Evolutionary conservation across 1,140 invertebrate species (phyloP).

Genomic region (Hylaeus volcanicus): DNA sequence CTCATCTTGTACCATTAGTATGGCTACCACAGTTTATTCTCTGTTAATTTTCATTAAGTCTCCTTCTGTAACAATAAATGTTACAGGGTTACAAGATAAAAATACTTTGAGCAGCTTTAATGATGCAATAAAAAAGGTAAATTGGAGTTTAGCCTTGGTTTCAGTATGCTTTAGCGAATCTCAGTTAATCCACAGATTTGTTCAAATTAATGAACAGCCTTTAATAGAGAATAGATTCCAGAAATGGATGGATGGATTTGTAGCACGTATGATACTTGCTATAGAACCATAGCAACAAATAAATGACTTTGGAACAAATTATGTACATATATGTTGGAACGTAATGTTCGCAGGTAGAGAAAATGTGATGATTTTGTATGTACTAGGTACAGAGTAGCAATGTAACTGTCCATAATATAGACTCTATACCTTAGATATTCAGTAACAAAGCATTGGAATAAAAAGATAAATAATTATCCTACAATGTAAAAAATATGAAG

Average conservation of each 20-base stretch:
- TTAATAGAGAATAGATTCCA: not conserved
- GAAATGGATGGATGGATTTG: too few species aligned
- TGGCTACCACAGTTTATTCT: not conserved
- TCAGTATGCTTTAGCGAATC: not conserved
- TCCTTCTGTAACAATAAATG: not conserved
- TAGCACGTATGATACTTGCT: not conserved
- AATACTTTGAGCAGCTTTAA: not conserved
- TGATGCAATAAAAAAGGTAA: not conserved
- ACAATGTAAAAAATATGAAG: not conserved
- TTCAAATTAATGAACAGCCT: not conserved
- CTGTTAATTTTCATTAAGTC: not conserved
- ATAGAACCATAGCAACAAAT: too few species aligned
- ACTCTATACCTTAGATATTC: not conserved
- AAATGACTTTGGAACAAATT: not conserved
- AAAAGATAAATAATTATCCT: not conserved
- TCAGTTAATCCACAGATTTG: not conserved
- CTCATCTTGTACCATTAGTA: not conserved
- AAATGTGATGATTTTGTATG: not conserved
- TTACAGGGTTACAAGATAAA: not conserved
- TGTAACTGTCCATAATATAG: not conserved
- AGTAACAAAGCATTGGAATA: not conserved
- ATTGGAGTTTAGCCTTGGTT: not conserved
- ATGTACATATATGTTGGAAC: not conserved
- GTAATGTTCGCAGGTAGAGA: not conserved
- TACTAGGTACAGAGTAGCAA: slow-evolving; percentile 11